phyloP scores from a whole-genome alignment of 1,140 invertebrate genomes.

The Drosophila fuyamai region DNA sequence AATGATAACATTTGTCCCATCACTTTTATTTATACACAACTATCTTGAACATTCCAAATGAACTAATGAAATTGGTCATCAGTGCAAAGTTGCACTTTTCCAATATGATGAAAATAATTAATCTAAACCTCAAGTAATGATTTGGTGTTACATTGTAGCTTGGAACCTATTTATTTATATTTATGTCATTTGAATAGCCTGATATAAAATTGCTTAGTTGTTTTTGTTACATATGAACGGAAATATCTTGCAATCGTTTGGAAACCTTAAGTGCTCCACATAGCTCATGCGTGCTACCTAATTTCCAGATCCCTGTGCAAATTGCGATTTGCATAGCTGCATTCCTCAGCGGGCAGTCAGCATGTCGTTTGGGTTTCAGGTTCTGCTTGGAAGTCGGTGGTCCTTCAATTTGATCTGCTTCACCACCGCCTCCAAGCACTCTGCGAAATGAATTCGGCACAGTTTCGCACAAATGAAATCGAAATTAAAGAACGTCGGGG shows the following conservation, averaged over 20 bases:
- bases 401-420: conserved; percentile 53
- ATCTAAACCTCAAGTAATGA: too few species aligned
- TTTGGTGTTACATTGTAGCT: too few species aligned
- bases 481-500: conserved; percentile 41
- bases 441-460: conserved; percentile 46
- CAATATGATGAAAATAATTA: not conserved
- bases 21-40: conserved; percentile 4
- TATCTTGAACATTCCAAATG: conserved; percentile 2
- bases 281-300: conserved; percentile 19
- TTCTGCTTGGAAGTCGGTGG: conserved; percentile 36
- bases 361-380: conserved; percentile 40
- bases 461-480: conserved; percentile 57
- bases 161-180: too few species aligned
- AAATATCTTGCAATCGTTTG: not conserved
- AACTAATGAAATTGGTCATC: not conserved
- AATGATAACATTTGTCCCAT: not conserved
- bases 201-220: too few species aligned
- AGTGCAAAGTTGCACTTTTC: not conserved
- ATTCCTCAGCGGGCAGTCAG: conserved; percentile 32
- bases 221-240: too few species aligned
- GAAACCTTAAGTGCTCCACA: not conserved
- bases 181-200: too few species aligned
- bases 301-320: conserved; percentile 34
- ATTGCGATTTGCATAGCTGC: conserved; percentile 65
- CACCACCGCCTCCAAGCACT: conserved; percentile 6